Percentiles rank a stretch among this genome's conserved stretches.
Evolutionary conservation across 2,797 vertebrate genomes (phyloP).

Genomic region (Xiphophorus birchmanni): DNA sequence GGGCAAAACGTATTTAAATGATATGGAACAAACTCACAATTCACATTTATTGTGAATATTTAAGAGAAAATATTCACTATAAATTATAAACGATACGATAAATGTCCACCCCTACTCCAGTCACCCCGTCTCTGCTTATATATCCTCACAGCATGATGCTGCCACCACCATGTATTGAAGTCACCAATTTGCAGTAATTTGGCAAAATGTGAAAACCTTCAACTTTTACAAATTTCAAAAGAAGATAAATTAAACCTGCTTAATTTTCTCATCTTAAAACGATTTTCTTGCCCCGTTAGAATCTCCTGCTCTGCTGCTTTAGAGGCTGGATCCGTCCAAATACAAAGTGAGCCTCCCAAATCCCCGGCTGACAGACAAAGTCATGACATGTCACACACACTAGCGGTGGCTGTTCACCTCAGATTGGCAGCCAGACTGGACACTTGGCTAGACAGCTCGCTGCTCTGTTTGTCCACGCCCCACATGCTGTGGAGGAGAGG

Average conservation of each 20-base stretch:
- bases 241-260: not conserved
- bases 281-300: not conserved
- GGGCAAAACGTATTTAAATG: no score
- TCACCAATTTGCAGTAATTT: not conserved
- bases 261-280: not conserved
- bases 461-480: slow-evolving; percentile 86
- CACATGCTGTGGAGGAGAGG: slow-evolving; percentile 87
- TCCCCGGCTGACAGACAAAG: slow-evolving; percentile 47
- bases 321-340: slow-evolving; percentile 1
- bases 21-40: no score
- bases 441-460: slow-evolving; percentile 86
- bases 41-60: no score
- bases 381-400: slow-evolving; percentile 72
- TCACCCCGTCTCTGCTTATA: no score
- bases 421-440: slow-evolving; percentile 85
- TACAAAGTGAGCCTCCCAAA: slow-evolving; percentile 28
- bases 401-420: slow-evolving; percentile 81
- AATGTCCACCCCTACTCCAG: no score
- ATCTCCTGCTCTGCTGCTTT: slow-evolving; percentile 2
- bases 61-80: no score
- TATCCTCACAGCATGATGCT: not conserved
- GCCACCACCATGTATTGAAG: not conserved
- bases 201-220: not conserved
- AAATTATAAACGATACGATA: no score
- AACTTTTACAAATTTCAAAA: not conserved